Percentiles rank a stretch among this genome's conserved stretches.
Evolutionary conservation across 2,113 vertebrate genomes (phyloP).

Genomic region (Epinephelus moara): DNA sequence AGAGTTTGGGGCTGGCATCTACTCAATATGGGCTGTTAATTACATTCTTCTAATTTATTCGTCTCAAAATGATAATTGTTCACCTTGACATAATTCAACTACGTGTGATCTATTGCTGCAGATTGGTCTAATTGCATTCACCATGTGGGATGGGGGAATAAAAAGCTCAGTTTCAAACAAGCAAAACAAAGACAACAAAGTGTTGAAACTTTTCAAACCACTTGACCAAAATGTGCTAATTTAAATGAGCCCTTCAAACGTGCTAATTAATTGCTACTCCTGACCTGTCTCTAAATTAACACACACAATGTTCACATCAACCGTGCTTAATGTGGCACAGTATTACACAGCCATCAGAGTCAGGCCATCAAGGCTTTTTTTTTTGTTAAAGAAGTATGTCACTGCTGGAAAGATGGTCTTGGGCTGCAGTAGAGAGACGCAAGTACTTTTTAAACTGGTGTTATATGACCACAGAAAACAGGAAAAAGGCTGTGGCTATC

Average conservation of each 20-base stretch:
- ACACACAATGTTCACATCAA: not conserved
- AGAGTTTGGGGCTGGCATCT: conserved; percentile 60
- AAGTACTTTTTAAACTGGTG: too few relatives aligned
- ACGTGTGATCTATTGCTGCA: conserved; percentile 66
- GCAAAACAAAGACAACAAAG: conserved; percentile 18
- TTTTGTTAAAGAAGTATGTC: not conserved
- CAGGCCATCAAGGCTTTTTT: not conserved
- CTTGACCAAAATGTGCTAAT: conserved; percentile 15
- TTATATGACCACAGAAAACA: too few relatives aligned
- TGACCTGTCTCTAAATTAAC: not conserved
- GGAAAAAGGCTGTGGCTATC: too few relatives aligned
- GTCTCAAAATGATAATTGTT: conserved; percentile 81
- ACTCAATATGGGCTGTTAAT: conserved; percentile 75
- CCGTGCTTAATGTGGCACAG: not conserved
- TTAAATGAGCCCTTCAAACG: conserved; percentile 35
- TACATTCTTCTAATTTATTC: conserved; percentile 81
- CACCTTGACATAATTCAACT: conserved; percentile 78
- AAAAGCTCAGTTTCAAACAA: conserved; percentile 25
- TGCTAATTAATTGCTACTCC: conserved; percentile 19
- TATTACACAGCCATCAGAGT: not conserved
- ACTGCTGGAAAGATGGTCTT: too few relatives aligned
- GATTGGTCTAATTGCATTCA: conserved; percentile 72
- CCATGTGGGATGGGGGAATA: conserved; percentile 27
- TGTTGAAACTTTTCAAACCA: conserved; percentile 23
- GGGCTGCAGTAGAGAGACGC: too few relatives aligned